Percentiles rank a stretch among this genome's conserved stretches.
These are phyloP conservation scores for Drymodes brunneopygia DNA, from an alignment of 2,113 vertebrate genomes.

Conservation along the genomic window DNA sequence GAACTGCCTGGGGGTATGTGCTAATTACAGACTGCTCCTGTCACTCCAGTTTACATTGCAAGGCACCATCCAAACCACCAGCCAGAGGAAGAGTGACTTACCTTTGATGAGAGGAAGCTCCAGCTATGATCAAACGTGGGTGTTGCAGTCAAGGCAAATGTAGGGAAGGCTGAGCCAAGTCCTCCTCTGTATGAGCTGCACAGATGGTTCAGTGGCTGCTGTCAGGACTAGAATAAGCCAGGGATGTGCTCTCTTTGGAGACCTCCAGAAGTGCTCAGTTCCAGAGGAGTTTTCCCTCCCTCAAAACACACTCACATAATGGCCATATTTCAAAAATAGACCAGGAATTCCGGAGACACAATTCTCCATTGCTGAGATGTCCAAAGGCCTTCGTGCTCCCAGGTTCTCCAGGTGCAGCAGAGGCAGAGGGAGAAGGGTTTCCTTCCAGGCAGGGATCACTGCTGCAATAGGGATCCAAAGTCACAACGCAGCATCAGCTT, in stretches of 20 bases:
- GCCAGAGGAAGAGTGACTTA: not conserved
- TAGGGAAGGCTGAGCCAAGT: not conserved
- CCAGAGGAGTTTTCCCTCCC: not conserved
- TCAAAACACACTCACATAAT: not conserved
- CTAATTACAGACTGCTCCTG: not conserved
- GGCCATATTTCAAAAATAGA: not conserved
- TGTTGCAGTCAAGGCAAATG: not conserved
- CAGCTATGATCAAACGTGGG: not conserved
- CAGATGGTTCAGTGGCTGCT: not conserved
- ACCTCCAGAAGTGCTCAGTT: not conserved
- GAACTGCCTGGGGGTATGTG: not conserved
- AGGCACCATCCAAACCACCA: not conserved
- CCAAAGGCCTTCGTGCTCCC: not conserved
- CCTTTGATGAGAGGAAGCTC: not conserved
- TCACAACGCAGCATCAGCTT: not conserved
- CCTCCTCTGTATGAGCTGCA: not conserved
- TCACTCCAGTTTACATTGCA: not conserved
- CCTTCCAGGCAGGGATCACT: not conserved
- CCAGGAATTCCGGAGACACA: not conserved
- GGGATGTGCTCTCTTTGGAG: not conserved
- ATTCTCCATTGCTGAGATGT: not conserved
- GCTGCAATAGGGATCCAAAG: not conserved
- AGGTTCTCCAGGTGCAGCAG: not conserved
- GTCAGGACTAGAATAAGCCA: rapidly evolving
- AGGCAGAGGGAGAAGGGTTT: not conserved